Evolutionary conservation across 2,888 invertebrate genomes (phyloP).

Genomic region (Gari tellinella): DNA sequence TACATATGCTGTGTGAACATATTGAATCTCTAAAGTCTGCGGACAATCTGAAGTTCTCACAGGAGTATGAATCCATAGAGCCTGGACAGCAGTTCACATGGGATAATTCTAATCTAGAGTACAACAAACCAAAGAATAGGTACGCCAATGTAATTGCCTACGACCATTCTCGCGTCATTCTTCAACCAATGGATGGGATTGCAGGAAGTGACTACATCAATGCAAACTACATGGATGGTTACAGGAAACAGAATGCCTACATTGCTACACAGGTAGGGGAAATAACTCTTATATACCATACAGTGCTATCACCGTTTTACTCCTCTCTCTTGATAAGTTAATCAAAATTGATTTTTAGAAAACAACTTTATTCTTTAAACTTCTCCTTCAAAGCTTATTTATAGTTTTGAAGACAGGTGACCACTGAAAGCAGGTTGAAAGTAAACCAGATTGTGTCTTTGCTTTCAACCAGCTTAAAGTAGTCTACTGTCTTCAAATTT

Average conservation of each 20-base stretch:
- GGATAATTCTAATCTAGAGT: slow-evolving; percentile 99
- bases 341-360: too few relatives aligned
- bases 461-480: too few relatives aligned
- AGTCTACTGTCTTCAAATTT: too few relatives aligned
- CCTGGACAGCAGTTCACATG: slow-evolving; percentile 99
- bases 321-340: too few relatives aligned
- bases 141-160: slow-evolving; percentile 99
- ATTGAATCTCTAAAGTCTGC: slow-evolving; percentile 97
- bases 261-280: slow-evolving; percentile 94
- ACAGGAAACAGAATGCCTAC: slow-evolving; percentile 98
- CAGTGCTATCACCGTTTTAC: too few relatives aligned
- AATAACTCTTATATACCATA: too few relatives aligned
- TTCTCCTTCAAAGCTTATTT: too few relatives aligned
- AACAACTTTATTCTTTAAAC: too few relatives aligned
- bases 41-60: slow-evolving; percentile 98
- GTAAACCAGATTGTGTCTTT: too few relatives aligned
- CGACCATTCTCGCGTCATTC: slow-evolving; percentile 98
- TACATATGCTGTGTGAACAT: slow-evolving; percentile 96
- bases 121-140: slow-evolving; percentile 99
- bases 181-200: slow-evolving; percentile 94
- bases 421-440: too few relatives aligned
- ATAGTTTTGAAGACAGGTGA: too few relatives aligned
- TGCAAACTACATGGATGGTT: slow-evolving; percentile 99
- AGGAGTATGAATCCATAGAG: slow-evolving; percentile 99
- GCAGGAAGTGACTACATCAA: slow-evolving; percentile 99